Percentiles rank a stretch among this genome's conserved stretches.
Conservation (phyloP, 2,888 invertebrate species). For the Sycophila texana region DNA sequence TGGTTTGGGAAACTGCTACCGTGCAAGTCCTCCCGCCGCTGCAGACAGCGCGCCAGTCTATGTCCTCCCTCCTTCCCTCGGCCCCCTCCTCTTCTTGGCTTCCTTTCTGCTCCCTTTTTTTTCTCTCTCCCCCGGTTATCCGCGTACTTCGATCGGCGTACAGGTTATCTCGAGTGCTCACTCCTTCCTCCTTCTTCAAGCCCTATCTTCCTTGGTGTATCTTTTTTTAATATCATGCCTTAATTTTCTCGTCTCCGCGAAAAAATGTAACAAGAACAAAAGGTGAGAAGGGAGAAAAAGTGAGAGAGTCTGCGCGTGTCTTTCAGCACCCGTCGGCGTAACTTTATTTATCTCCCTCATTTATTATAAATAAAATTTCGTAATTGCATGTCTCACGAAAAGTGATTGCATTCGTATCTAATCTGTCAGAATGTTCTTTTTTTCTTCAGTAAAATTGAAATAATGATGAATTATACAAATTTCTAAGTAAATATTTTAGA, state of each 20-base stretch:
- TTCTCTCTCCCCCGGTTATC: slow-evolving; percentile 48
- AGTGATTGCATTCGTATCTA: no score
- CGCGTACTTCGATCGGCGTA: slow-evolving; percentile 32
- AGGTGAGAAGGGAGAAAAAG: slow-evolving; percentile 36
- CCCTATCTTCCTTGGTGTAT: slow-evolving; percentile 50
- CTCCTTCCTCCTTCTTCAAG: slow-evolving; percentile 47
- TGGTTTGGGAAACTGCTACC: slow-evolving; percentile 76
- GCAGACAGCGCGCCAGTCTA: slow-evolving; percentile 58
- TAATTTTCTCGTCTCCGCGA: slow-evolving; percentile 57
- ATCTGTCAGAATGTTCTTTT: no score
- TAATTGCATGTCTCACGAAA: no score
- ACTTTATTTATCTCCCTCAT: no score
- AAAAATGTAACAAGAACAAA: slow-evolving; percentile 51
- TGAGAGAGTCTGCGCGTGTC: neutral
- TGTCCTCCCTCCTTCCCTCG: slow-evolving; percentile 47
- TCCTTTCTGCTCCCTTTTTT: neutral
- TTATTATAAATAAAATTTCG: no score
- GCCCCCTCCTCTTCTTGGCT: slow-evolving; percentile 23
- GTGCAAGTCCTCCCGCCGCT: slow-evolving; percentile 67
- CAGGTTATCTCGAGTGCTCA: slow-evolving; percentile 34
- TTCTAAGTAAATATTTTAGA: no score
- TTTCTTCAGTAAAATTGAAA: no score
- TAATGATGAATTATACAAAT: no score
- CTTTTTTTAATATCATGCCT: slow-evolving; percentile 58
- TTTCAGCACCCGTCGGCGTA: no score